These are phyloP conservation scores for Enteromius fasciolatus DNA, from an alignment of 2,797 vertebrate genomes.

Conservation along the genomic window DNA sequence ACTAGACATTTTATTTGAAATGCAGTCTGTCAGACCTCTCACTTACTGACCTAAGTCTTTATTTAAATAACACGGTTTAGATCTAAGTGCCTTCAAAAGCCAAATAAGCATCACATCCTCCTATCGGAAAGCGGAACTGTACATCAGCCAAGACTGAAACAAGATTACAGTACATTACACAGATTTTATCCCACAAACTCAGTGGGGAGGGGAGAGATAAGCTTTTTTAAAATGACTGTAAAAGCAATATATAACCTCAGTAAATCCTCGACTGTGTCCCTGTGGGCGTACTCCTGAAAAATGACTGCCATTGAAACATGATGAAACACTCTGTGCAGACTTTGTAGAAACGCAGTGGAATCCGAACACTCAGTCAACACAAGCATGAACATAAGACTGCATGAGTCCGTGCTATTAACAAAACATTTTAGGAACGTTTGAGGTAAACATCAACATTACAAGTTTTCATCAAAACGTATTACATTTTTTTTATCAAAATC, in stretches of 20 bases:
- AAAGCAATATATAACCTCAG: constrained; percentile 37
- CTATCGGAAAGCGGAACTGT: neutral
- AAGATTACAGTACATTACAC: constrained; percentile 32
- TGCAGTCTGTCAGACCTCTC: neutral
- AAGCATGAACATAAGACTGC: neutral
- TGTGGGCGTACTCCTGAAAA: constrained; percentile 14
- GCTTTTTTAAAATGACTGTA: constrained; percentile 37
- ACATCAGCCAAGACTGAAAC: constrained; percentile 19
- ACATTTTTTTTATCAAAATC: neutral
- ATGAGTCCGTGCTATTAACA: neutral
- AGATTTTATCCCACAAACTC: constrained; percentile 26
- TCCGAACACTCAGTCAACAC: neutral
- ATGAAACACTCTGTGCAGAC: neutral
- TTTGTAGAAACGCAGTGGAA: neutral
- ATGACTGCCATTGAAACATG: constrained; percentile 4
- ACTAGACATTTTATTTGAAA: constrained; percentile 6
- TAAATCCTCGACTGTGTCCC: constrained; percentile 19
- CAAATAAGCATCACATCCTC: constrained; percentile 20
- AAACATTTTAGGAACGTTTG: neutral
- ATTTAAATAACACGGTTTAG: neutral
- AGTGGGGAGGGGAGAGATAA: constrained; percentile 20
- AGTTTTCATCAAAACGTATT: neutral
- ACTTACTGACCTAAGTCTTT: constrained; percentile 2
- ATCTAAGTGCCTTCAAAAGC: constrained; percentile 1
- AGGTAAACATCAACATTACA: neutral